Conservation (phyloP, 2,113 vertebrate species). For the Cervus canadensis region DNA sequence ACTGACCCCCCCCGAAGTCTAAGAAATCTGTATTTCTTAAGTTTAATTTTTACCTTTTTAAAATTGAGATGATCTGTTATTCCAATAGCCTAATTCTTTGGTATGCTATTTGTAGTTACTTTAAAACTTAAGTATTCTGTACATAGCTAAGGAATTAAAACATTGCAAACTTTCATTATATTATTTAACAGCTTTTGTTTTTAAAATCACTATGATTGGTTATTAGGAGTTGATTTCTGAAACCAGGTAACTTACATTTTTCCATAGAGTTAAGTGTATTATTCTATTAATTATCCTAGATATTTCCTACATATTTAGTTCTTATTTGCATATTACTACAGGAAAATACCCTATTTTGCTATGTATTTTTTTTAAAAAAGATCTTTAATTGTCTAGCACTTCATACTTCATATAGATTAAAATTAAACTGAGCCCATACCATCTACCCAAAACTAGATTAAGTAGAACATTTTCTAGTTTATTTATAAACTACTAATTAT, state of each 20-base stretch:
- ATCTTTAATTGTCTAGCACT: background rate
- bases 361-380: background rate
- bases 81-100: background rate
- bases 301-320: background rate
- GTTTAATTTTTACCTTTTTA: background rate
- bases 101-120: background rate
- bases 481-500: constrained; percentile 8
- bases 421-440: background rate
- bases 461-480: background rate
- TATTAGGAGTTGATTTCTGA: background rate
- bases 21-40: background rate
- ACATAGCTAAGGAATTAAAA: constrained; percentile 14
- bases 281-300: background rate
- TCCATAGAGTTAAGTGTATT: background rate
- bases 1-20: background rate
- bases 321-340: constrained; percentile 11
- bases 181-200: constrained; percentile 22
- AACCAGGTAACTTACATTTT: background rate
- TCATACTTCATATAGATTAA: constrained; percentile 6
- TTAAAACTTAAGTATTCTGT: constrained; percentile 25
- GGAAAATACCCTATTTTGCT: background rate
- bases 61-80: background rate
- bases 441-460: background rate
- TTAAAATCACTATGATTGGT: constrained; percentile 1
- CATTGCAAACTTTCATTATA: background rate